These are phyloP conservation scores for Lithophane socia DNA, from an alignment of 2,888 invertebrate species.

Conservation along the genomic window DNA sequence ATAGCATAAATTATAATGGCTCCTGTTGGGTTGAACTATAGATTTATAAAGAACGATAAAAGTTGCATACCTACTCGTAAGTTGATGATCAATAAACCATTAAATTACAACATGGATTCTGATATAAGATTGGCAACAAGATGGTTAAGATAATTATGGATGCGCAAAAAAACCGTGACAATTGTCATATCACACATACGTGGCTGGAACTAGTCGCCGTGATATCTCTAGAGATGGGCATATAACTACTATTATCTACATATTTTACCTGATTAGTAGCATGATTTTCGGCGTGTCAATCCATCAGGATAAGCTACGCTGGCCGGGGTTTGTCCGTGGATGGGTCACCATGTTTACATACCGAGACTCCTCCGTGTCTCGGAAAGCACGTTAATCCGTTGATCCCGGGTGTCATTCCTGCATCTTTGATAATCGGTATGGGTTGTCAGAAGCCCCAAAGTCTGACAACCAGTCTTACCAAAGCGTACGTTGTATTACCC, in stretches of 20 bases:
- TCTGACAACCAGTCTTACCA: too few relatives aligned
- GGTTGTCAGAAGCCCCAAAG: too few relatives aligned
- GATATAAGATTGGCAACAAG: neutral
- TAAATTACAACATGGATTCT: neutral
- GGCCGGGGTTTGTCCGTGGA: too few relatives aligned
- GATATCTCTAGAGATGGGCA: neutral
- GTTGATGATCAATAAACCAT: neutral
- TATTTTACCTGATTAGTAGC: neutral
- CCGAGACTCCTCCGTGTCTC: too few relatives aligned
- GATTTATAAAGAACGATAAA: neutral
- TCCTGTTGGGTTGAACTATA: neutral
- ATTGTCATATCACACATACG: neutral
- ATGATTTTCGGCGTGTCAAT: neutral
- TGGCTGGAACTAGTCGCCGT: neutral
- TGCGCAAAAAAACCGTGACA: neutral
- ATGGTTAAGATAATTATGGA: conserved; percentile 27
- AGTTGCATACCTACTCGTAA: too few relatives aligned
- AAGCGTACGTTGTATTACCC: too few relatives aligned
- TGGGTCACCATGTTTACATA: too few relatives aligned
- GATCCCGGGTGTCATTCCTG: too few relatives aligned
- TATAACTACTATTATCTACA: neutral
- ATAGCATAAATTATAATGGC: neutral
- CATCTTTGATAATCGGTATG: too few relatives aligned
- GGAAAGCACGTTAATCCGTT: too few relatives aligned
- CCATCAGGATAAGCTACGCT: too few relatives aligned